Percentiles rank a stretch among this genome's conserved stretches.
Conservation (phyloP, 64 coral and sea anemone species). For the Cladopsammia gracilis region DNA sequence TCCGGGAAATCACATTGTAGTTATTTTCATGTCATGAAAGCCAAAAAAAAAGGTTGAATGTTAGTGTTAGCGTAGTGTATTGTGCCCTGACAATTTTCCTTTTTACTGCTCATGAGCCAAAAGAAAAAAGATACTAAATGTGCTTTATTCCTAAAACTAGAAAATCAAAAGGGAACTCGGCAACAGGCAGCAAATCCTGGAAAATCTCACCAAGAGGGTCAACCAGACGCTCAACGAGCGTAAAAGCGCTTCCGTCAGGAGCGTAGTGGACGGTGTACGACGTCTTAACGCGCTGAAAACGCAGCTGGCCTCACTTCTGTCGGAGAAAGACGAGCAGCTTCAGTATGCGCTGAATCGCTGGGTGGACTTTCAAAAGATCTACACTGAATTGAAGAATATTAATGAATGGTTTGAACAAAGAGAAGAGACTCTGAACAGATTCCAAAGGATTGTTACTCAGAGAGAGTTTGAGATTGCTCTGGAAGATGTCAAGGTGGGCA, state of each 20-base stretch:
- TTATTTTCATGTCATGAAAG: too few species aligned
- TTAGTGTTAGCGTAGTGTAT: too few species aligned
- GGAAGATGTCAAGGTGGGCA: conserved; percentile 89
- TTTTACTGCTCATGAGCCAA: too few species aligned
- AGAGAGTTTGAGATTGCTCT: conserved; percentile 86
- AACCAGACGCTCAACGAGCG: conserved; percentile 55
- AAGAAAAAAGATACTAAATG: not conserved
- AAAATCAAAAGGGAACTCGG: conserved; percentile 66
- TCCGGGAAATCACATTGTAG: too few species aligned
- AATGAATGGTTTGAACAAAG: conserved; percentile 86
- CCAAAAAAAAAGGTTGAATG: too few species aligned
- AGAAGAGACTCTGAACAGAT: conserved; percentile 76
- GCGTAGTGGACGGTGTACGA: conserved; percentile 51
- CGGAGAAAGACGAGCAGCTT: conserved; percentile 75
- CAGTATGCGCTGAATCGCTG: conserved; percentile 78
- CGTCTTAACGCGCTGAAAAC: conserved; percentile 38
- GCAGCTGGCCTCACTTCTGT: conserved; percentile 53
- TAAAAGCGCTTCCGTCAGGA: not conserved
- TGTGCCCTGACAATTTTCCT: too few species aligned
- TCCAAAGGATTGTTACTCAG: conserved; percentile 88
- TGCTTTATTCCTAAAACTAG: conserved; percentile 23
- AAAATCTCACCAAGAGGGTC: conserved; percentile 50
- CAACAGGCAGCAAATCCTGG: conserved; percentile 31
- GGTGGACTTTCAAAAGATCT: conserved; percentile 83
- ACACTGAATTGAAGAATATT: conserved; percentile 80